Percentiles rank a stretch among this genome's conserved stretches.
phyloP scores from a whole-genome alignment of 2,113 vertebrate genomes.

The Baryphthengus martii region DNA sequence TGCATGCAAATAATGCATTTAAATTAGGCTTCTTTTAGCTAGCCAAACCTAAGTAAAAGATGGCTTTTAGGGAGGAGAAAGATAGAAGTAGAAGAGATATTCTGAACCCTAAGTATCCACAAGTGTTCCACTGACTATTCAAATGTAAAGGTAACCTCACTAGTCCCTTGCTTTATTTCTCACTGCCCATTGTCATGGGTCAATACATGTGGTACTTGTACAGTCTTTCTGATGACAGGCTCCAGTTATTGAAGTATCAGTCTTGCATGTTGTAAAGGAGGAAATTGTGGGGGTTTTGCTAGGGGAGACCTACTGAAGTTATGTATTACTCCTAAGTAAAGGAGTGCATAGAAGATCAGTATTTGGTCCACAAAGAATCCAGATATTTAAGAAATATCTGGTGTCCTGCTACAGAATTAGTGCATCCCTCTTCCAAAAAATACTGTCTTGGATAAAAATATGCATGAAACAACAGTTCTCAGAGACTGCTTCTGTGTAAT shows the following conservation, averaged over 20 bases:
- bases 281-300: neutral
- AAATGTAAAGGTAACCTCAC: neutral
- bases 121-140: neutral
- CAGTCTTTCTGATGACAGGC: neutral
- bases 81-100: neutral
- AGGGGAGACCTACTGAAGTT: neutral
- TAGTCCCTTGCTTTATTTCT: neutral
- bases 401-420: neutral
- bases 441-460: neutral
- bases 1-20: neutral
- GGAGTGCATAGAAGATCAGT: neutral
- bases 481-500: neutral
- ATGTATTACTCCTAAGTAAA: neutral
- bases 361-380: neutral
- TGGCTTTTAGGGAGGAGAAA: neutral
- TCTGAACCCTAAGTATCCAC: neutral
- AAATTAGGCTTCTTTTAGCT: neutral
- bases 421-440: neutral
- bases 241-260: neutral
- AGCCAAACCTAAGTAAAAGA: neutral
- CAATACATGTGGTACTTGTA: accelerated
- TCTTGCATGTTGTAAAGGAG: neutral
- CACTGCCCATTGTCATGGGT: neutral
- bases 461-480: neutral
- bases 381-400: neutral